Evolutionary conservation across 1,140 invertebrate species (phyloP), one percentile per base, ranked within the genome.

Genomic region (Andricus grossulariae): DNA sequence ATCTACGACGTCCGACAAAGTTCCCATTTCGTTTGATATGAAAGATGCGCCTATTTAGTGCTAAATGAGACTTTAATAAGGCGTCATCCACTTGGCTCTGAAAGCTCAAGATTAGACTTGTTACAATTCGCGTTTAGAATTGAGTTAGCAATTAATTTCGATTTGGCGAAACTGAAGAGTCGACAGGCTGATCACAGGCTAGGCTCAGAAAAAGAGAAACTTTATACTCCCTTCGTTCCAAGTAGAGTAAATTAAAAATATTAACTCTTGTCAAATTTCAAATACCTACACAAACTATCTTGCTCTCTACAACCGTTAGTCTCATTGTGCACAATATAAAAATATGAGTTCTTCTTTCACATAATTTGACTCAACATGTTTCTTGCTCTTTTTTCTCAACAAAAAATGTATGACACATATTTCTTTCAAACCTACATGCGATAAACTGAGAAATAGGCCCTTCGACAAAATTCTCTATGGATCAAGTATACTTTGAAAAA

Each of bases 1-100:
- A 66, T 66, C 60, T 66, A 66, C n/a, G 60, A 66, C 60, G 25
- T 66, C 60, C 60, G 60, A 66, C 60, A 66, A 66, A 66, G 60
- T 45, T 15, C 25, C 45, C 25, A 6, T 16, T 45, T 39, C n/a
- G 5, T n/a, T 39, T 16, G 16, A 39, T 39, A 66, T 66, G 60
- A 66, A 66, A 66, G 60, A 66, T 21, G 16, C 39, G 60, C 12
- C 60, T 39, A 66, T 66, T 66, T 66, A 66, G 60, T 39, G 32
- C 15, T 32, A 66, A 66, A 66, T 66, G 60, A 66, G 60, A 66
- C 32, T 66, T 66, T 66, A 66, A 66, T 66, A 66, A 39, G n/a
- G 60, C 60, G 25, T 39, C 60, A 45, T 66, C 60, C 60, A 66
- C 32, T 39, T 66, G 25, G 25, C n/a, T 66, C n/a, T 66, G 60